phyloP scores from a whole-genome alignment of 2,113 vertebrate genomes.

The Fregetta grallaria region DNA sequence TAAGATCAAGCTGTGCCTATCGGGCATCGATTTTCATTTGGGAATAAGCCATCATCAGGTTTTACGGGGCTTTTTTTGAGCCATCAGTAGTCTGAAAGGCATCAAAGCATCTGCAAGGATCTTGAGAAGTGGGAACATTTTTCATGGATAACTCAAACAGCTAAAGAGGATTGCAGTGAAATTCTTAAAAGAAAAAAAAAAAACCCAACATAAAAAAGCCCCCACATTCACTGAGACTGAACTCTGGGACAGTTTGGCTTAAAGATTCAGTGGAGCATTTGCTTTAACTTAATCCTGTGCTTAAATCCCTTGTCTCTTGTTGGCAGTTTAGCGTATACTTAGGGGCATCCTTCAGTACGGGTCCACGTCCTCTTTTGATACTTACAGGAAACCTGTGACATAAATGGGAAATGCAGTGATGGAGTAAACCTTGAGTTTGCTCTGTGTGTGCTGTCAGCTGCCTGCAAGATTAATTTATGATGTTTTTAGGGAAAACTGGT shows the following conservation, averaged over 20 bases:
- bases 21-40: neutral
- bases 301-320: neutral
- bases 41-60: neutral
- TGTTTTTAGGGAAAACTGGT: neutral
- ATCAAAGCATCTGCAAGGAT: slow-evolving; percentile 19
- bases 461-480: neutral
- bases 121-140: neutral
- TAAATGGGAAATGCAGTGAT: neutral
- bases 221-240: neutral
- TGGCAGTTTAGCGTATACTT: neutral
- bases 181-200: neutral
- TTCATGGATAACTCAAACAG: neutral
- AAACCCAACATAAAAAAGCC: neutral
- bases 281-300: neutral
- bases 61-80: neutral
- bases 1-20: slow-evolving; percentile 16
- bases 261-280: neutral
- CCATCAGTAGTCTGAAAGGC: neutral
- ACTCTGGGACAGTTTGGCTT: neutral
- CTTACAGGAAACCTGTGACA: neutral
- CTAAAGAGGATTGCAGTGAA: slow-evolving; percentile 13
- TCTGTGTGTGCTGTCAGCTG: neutral
- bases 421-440: neutral
- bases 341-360: neutral
- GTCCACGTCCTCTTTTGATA: neutral